Evolutionary conservation across 2,113 vertebrate genomes (phyloP), one percentile per base, ranked within the genome.

Genomic region (Callocephalon fimbriatum): DNA sequence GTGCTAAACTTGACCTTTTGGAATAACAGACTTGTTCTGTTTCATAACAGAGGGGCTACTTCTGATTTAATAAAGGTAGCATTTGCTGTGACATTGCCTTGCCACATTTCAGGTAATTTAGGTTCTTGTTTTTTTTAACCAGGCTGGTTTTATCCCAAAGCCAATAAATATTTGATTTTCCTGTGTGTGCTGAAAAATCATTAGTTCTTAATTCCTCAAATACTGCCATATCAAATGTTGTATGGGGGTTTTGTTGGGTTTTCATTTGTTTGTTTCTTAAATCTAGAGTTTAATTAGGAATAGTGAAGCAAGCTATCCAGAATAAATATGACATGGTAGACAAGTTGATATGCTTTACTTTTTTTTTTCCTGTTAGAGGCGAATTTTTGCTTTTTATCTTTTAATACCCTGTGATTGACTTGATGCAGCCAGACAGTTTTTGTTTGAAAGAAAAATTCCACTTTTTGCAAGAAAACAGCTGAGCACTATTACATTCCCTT

Each of bases 31-130:
- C 31, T 90, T 65, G 22, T 84, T 81, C 82, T 74, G 4, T n/a
- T 93, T 35, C 45, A 79, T 88, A 83, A 66, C 37, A 71, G 86
- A 65, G 71, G 59, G 81, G 70, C 27, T 90, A 11, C 71, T 90
- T 95, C 72, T 95, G 37, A 54, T 66, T 66, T 85, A 70, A 71
- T 68, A 92, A 78, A 62, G 45, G 29, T 37, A 74, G 18, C 14
- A 42, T 5, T 70, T 82, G 42, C 32, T 79, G 29, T 80, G 75
- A 37, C 32, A 58, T 18, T 0, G 7, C 26, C 68, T 27, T 63
- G 32, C 17, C 21, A 20, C 27, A 14, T 29, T 48, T 9, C 25
- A 47, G 44, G 65, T 47, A 0, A 32, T 48, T 61, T n/a, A 25
- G 6, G 13, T 56, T n/a, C 6, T 35, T 58, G 9, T 9, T 10